Base-by-base conservation (phyloP, 2,888 invertebrate genomes). In the Phanerotoma sp. region DNA sequence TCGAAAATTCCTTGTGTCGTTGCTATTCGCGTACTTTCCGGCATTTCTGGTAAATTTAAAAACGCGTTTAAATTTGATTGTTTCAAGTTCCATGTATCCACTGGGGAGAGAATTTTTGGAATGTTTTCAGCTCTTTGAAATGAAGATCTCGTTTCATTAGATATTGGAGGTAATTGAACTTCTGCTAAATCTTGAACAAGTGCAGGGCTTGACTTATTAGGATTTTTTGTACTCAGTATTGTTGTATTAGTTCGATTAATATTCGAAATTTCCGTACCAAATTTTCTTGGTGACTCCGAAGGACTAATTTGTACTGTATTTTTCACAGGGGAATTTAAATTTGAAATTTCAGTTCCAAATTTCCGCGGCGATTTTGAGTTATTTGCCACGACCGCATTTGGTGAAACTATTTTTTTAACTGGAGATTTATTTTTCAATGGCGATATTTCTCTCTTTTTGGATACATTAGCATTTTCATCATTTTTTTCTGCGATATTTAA, bases 11-110 rank as follows among this genome's bases (percentile, higher is more conserved):
- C 71, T 56, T 73, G 68, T 7, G 46, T 13, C 5, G 71, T 70
- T 10, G 11, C 57, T 37, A 73, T 70, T 11, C 41, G 52, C 3
- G 64, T 64, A 45, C 64, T 66, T 15, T 64, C 60, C 16, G 74
- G 74, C 61, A 67, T 64, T 22, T 70, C 67, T 7, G 62, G 62
- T 32, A 73, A 28, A 48, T 70, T 71, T 21, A 74, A 58, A 52
- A 70, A 74, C 40, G 60, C 63, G 59, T 73, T 63, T 3, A 74
- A 62, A 60, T 69, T 74, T 11, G 71, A 66, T 53, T 74, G 74
- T 21, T 51, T 60, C 7, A 72, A 42, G 16, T 63, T 15, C 42
- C 51, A 56, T 10, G 62, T 28, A 1, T 64, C 57, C 9, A 25
- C 22, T 6, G 40, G 30, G 9, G 41, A 5, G n/a, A n/a, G n/a